Conservation (phyloP, 2,797 vertebrate genomes). For the Ataeniobius toweri region DNA sequence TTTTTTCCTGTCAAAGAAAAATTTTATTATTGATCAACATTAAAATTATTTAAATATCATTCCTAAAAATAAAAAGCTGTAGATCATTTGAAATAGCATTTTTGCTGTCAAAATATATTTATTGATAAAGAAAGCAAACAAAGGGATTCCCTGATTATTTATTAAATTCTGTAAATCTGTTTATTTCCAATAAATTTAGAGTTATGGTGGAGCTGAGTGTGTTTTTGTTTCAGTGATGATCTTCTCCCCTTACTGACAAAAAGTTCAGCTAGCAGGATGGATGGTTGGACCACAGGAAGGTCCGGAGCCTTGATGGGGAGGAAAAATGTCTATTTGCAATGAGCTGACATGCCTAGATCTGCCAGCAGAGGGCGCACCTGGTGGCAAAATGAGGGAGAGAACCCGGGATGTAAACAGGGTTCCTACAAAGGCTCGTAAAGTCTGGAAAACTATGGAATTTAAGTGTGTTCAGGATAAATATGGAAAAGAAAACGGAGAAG, state of each 20-base stretch:
- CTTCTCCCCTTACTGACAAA: too few relatives aligned
- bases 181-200: conserved; percentile 2
- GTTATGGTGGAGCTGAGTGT: background rate
- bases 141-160: background rate
- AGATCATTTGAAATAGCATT: background rate
- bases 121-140: background rate
- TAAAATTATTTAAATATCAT: background rate
- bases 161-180: background rate
- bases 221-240: background rate
- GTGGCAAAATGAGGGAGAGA: too few relatives aligned
- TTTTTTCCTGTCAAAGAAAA: background rate
- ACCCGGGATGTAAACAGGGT: background rate
- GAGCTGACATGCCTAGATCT: background rate
- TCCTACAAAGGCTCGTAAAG: too few relatives aligned
- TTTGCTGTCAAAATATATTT: background rate
- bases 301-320: background rate
- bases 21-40: too few relatives aligned
- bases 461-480: too few relatives aligned
- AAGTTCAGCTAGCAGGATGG: too few relatives aligned
- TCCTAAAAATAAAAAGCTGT: background rate
- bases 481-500: too few relatives aligned
- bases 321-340: too few relatives aligned
- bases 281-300: too few relatives aligned
- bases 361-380: background rate
- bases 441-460: too few relatives aligned